phyloP scores from a whole-genome alignment of 1,140 invertebrate genomes.

The Drosophila kanapiae region DNA sequence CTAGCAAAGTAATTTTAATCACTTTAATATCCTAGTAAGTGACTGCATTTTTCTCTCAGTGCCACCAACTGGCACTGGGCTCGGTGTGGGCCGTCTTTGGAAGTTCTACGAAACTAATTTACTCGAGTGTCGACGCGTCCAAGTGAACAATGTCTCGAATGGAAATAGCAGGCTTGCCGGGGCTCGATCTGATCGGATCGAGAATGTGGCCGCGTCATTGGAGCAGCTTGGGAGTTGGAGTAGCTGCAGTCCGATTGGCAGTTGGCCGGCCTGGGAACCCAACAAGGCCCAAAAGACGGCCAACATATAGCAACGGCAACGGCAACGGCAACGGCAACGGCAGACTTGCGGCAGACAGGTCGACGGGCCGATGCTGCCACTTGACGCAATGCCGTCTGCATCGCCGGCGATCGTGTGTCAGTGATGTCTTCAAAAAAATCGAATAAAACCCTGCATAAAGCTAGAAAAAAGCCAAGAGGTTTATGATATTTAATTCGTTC shows the following conservation, averaged over 20 bases:
- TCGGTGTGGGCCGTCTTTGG: conserved; percentile 52
- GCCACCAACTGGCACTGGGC: too few species aligned
- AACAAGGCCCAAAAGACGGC: conserved; percentile 3
- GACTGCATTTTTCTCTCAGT: conserved; percentile 8
- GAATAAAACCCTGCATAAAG: neutral
- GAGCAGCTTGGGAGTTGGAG: conserved; percentile 31
- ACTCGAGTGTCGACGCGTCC: conserved; percentile 68
- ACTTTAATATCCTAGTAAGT: neutral
- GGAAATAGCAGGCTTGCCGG: conserved; percentile 17
- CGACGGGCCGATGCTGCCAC: conserved; percentile 75
- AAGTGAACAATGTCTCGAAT: conserved; percentile 56
- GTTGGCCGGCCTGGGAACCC: conserved; percentile 36
- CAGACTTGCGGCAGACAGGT: conserved; percentile 75
- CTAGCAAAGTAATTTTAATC: neutral
- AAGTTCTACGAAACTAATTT: conserved; percentile 84
- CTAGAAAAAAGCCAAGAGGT: neutral
- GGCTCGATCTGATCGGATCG: conserved; percentile 11
- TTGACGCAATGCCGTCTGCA: conserved; percentile 75
- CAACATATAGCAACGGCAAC: neutral
- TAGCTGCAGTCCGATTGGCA: conserved; percentile 43
- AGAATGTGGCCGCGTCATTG: conserved; percentile 43
- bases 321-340: too few species aligned
- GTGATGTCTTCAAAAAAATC: neutral
- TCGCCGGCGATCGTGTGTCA: conserved; percentile 60
- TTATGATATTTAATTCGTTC: too few species aligned